A percentile compares a stretch with the other conserved stretches of the same genome.
phyloP scores from a whole-genome alignment of 2,888 invertebrate species.

The Pristionchus exspectatus region DNA sequence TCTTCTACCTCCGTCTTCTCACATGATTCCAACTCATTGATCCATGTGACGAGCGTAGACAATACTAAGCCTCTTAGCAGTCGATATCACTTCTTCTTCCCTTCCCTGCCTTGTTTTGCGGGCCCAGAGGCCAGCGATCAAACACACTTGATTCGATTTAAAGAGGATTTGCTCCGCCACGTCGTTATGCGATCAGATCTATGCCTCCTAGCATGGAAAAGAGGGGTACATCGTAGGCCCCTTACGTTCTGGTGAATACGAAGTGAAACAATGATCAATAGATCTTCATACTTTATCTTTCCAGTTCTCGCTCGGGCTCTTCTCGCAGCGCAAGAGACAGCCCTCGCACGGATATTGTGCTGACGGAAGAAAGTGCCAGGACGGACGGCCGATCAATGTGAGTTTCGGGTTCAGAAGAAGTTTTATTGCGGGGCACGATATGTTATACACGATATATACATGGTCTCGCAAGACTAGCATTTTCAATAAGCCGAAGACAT shows the following conservation, averaged over 20 bases:
- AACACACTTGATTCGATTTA: background rate
- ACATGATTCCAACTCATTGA: background rate
- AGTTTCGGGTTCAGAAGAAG: background rate
- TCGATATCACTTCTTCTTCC: background rate
- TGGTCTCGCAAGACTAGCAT: too few species aligned
- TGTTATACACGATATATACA: too few species aligned
- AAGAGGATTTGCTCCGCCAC: background rate
- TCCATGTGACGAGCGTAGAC: background rate
- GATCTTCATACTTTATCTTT: background rate
- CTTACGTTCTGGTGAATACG: too few species aligned
- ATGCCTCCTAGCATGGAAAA: background rate
- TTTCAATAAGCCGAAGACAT: too few species aligned
- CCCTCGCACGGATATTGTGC: conserved; percentile 40
- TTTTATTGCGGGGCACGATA: too few species aligned
- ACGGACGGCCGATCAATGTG: conserved; percentile 42
- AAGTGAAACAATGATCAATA: background rate
- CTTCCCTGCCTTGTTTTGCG: background rate
- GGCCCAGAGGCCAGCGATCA: background rate
- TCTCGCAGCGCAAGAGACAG: background rate
- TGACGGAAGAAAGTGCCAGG: conserved; percentile 52
- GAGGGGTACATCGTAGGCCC: too few species aligned
- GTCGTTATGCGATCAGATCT: background rate
- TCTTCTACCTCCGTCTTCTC: background rate
- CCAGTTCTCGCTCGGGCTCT: conserved; percentile 38
- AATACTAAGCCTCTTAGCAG: conserved; percentile 18